Conservation (phyloP, 2,888 invertebrate genomes). For the Calameuta pallipes region DNA sequence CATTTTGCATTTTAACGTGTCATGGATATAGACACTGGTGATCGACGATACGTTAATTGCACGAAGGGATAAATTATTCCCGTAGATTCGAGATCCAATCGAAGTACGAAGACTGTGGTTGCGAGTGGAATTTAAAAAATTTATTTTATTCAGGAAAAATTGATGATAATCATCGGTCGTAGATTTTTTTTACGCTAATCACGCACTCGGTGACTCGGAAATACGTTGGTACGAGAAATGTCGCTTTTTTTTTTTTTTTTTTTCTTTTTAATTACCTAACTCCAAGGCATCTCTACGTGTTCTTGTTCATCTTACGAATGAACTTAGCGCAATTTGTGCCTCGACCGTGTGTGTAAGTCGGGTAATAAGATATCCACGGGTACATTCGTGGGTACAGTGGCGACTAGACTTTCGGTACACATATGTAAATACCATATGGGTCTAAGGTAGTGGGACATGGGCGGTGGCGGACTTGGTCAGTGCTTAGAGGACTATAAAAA, state of each 20-base stretch:
- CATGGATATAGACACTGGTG: too few species aligned
- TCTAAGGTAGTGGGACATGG: conserved; percentile 3
- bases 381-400: background rate
- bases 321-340: background rate
- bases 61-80: too few species aligned
- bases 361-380: background rate
- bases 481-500: conserved; percentile 57
- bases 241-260: too few species aligned
- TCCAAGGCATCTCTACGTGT: background rate
- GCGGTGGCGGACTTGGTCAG: conserved; percentile 38
- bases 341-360: background rate
- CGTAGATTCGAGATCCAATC: too few species aligned
- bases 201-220: too few species aligned
- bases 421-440: background rate
- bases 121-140: too few species aligned
- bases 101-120: too few species aligned
- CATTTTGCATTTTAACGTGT: background rate
- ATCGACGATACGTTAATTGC: too few species aligned
- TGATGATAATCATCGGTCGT: background rate
- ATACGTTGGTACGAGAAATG: background rate
- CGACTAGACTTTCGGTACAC: background rate
- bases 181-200: background rate
- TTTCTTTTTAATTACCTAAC: too few species aligned
- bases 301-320: background rate
- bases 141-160: background rate